A percentile compares a stretch with the other conserved stretches of the same genome.
Conservation (phyloP, 2,113 vertebrate genomes). For the Patagioenas fasciata region DNA sequence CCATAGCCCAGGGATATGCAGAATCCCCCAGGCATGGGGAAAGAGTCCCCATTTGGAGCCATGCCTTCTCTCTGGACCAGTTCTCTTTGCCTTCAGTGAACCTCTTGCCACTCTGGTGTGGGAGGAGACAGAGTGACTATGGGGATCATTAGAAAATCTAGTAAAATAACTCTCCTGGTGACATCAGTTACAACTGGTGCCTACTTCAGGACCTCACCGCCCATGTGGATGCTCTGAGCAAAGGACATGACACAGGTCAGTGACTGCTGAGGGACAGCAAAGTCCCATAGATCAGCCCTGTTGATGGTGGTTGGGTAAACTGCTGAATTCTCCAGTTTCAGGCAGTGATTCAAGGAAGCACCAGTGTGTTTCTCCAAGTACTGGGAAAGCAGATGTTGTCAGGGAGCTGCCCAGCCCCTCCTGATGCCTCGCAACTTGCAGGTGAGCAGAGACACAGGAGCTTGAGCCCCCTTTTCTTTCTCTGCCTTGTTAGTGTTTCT, state of each 20-base stretch:
- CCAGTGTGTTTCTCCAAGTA: neutral
- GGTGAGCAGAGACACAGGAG: neutral
- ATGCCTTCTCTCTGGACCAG: neutral
- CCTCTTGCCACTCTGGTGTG: neutral
- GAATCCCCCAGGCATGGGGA: rapidly evolving
- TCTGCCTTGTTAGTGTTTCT: neutral
- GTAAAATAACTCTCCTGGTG: neutral
- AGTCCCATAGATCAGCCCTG: neutral
- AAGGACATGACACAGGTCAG: neutral
- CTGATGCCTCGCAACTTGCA: neutral
- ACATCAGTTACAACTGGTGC: neutral
- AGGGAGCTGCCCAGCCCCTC: neutral
- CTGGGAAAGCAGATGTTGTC: neutral
- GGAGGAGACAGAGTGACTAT: neutral
- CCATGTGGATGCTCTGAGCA: neutral
- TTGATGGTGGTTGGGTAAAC: neutral
- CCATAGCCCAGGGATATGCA: neutral
- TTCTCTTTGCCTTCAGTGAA: neutral
- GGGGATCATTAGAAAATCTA: neutral
- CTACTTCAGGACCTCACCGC: neutral
- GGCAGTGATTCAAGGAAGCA: neutral
- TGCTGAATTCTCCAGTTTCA: neutral
- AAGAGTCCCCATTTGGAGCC: neutral
- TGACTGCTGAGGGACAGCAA: neutral
- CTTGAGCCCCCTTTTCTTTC: neutral